Conservation (phyloP, 2,113 vertebrate species). For the Parotia lawesii region DNA sequence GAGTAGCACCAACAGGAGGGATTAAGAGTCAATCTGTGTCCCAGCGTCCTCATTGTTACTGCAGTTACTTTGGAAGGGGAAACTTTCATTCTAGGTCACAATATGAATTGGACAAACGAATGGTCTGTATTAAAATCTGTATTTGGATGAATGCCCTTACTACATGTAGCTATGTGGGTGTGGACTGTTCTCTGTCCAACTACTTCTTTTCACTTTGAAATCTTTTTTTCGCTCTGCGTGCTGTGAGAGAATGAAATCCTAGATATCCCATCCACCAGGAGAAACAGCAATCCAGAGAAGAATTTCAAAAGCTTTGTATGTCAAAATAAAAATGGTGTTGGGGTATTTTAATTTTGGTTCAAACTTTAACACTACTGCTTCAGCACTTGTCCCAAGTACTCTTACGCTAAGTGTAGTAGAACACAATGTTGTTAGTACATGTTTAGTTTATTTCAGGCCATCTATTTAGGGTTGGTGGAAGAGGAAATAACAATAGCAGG, state of each 20-base stretch:
- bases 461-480: constrained; percentile 51
- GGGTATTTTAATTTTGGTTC: neutral
- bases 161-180: neutral
- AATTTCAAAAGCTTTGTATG: neutral
- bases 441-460: constrained; percentile 16
- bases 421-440: neutral
- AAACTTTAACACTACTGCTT: neutral
- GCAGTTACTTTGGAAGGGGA: neutral
- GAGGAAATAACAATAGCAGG: constrained; percentile 60
- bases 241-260: neutral
- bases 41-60: neutral
- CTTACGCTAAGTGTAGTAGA: neutral
- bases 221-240: neutral
- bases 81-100: neutral
- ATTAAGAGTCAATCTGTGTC: neutral
- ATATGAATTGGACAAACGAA: neutral
- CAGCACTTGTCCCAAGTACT: neutral
- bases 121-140: neutral
- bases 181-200: neutral
- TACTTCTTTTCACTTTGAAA: neutral
- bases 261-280: neutral
- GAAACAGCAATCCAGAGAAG: neutral
- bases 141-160: neutral
- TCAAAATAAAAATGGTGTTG: neutral
- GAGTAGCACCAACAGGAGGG: neutral